These are phyloP conservation scores for Brachypalpus laphriformis DNA, from an alignment of 2,888 invertebrate genomes.

Conservation along the genomic window DNA sequence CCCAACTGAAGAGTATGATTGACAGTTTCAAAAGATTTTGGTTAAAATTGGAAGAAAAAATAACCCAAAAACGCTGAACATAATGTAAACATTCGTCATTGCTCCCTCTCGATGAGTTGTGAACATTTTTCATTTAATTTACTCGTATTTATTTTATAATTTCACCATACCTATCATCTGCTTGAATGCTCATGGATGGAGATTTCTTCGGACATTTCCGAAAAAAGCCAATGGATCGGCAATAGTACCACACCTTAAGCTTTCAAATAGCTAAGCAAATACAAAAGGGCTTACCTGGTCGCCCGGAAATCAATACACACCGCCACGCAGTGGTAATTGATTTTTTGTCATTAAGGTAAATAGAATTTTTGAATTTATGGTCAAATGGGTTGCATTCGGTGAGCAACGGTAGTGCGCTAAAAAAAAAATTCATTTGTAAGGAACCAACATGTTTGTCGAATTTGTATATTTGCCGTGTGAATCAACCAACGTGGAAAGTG, in stretches of 20 bases:
- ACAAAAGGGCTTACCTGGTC: slow-evolving; percentile 50
- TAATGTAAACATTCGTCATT: slow-evolving; percentile 19
- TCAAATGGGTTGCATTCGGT: slow-evolving; percentile 15
- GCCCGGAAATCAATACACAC: slow-evolving; percentile 29
- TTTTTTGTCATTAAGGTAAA: slow-evolving; percentile 39
- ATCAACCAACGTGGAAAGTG: not conserved
- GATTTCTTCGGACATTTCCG: slow-evolving; percentile 10
- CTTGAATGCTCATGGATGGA: slow-evolving; percentile 40
- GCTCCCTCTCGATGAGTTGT: not conserved
- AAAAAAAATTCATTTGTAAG: slow-evolving; percentile 1
- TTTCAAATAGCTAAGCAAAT: slow-evolving; percentile 44
- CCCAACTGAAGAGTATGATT: slow-evolving; percentile 10
- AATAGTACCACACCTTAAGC: slow-evolving; percentile 53
- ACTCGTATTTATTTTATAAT: slow-evolving; percentile 11
- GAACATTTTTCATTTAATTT: slow-evolving; percentile 12
- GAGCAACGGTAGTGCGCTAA: slow-evolving; percentile 1
- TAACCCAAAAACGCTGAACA: not conserved
- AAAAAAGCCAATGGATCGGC: slow-evolving; percentile 17
- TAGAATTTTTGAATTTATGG: slow-evolving; percentile 32
- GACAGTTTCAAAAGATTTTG: slow-evolving; percentile 22
- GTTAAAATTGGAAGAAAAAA: slow-evolving; percentile 3
- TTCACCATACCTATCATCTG: slow-evolving; percentile 33
- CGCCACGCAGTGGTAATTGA: slow-evolving; percentile 14
- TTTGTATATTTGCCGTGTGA: slow-evolving; percentile 19
- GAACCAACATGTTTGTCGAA: slow-evolving; percentile 5